Base-by-base conservation (phyloP, 2,113 vertebrate genomes). In the human (Homo sapiens) region DNA sequence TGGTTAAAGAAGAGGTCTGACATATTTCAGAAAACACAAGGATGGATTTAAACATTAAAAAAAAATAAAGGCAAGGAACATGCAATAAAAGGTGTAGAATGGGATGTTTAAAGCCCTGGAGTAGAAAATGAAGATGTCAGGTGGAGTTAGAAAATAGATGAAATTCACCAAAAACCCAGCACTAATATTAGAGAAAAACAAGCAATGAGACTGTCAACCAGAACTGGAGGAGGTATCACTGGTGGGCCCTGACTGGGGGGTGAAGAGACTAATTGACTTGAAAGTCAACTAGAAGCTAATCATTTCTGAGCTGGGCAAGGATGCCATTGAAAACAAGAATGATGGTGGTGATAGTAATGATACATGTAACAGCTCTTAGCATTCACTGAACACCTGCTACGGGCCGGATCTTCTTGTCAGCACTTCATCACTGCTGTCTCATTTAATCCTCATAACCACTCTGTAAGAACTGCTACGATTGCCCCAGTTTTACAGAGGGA, bases 11-110 rank as follows among this genome's bases (percentile, higher is more conserved):
- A 89, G 81, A 91, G 40, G 38, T 76, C 70, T 91, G 38, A 75
- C 13, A 2, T 80, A 52, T 83, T 93, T 68, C 18, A 57, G 66
- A 85, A 95, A 91, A 81, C 20, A 32, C 40, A 81, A 55, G 20
- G 25, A 73, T 78, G n/a, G 70, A 84, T 70, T 78, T 89, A 52
- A 90, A 84, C 87, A 48, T n/a, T 78, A 78, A 92, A 90, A 57
- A 83, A 83, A 93, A 45, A 22, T 90, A 76, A 96, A 96, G 30
- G 10, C 57, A 30, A 7, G 23, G 8, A 32, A 10, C 38, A 13
- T 40, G 78, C 72, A 81, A 64, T 43, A 66, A 88, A 89, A 76
- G 76, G 40, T 64, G 20, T 40, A n/a, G 43, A 90, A 78, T 30
- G 23, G 12, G 55, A 1, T 38, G 5, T 59, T 79, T 75, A 52